A percentile compares a stretch with the other conserved stretches of the same genome.
Evolutionary conservation across 2,113 vertebrate genomes (phyloP).

Genomic region (Myrmecobius fasciatus): DNA sequence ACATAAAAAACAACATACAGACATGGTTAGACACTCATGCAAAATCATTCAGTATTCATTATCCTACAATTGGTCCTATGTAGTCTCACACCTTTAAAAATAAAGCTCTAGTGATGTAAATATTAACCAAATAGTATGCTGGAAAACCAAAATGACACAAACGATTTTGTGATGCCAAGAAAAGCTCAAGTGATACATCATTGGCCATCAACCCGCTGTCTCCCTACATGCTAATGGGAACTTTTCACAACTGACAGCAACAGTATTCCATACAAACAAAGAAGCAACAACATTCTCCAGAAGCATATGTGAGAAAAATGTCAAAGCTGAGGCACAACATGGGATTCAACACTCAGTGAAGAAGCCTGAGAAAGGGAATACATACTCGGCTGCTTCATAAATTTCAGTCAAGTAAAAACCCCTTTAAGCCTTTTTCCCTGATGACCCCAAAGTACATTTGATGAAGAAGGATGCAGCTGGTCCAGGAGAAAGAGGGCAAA

Average conservation of each 20-base stretch:
- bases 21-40: slow-evolving; percentile 18
- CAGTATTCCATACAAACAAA: neutral
- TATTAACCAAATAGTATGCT: neutral
- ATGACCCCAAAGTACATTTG: neutral
- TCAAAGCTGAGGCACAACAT: neutral
- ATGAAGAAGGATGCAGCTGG: neutral
- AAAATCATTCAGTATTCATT: slow-evolving; percentile 37
- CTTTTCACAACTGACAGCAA: neutral
- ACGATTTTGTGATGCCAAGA: neutral
- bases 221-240: neutral
- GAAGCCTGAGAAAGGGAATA: neutral
- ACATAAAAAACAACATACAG: slow-evolving; percentile 65
- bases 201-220: neutral
- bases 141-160: neutral
- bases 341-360: neutral
- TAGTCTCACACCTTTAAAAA: neutral
- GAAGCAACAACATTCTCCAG: neutral
- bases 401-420: neutral
- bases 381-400: neutral
- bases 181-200: neutral
- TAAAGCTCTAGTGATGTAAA: neutral
- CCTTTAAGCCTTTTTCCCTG: neutral
- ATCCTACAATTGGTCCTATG: neutral
- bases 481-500: neutral
- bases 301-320: neutral